Evolutionary conservation across 1,140 invertebrate species (phyloP).

Genomic region (Tetramorium simillimum): DNA sequence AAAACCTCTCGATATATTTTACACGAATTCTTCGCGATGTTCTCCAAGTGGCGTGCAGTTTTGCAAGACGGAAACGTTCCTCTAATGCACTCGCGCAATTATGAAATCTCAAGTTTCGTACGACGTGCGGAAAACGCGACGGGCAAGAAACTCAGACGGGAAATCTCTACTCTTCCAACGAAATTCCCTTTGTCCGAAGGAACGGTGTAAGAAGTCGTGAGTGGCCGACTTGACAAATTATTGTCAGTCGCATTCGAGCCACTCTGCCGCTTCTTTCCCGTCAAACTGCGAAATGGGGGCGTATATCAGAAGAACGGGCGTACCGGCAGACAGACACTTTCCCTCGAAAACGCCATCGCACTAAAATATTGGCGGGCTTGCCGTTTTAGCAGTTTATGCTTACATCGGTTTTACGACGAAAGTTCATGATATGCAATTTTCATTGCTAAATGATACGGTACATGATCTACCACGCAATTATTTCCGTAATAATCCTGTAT

Average conservation of each 20-base stretch:
- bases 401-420: neutral
- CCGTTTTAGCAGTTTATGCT: constrained; percentile 33
- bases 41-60: constrained; percentile 35
- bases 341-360: constrained; percentile 28
- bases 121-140: constrained; percentile 36
- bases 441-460: neutral
- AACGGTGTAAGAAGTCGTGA: constrained; percentile 52
- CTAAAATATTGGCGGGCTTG: constrained; percentile 38
- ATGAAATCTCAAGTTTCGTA: constrained; percentile 42
- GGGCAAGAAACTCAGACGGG: constrained; percentile 39
- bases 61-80: constrained; percentile 14
- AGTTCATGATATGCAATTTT: neutral
- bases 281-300: constrained; percentile 53
- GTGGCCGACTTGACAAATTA: constrained; percentile 59
- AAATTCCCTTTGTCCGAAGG: constrained; percentile 51
- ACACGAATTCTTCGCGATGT: constrained; percentile 13
- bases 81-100: constrained; percentile 59
- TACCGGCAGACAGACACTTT: constrained; percentile 28
- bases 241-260: constrained; percentile 58
- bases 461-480: neutral
- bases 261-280: constrained; percentile 51
- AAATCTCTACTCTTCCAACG: constrained; percentile 50
- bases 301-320: constrained; percentile 44
- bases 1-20: constrained; percentile 32
- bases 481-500: neutral